These are phyloP conservation scores for Chamaedrilus cognettii DNA, from an alignment of 2,888 invertebrate species.

Conservation along the genomic window DNA sequence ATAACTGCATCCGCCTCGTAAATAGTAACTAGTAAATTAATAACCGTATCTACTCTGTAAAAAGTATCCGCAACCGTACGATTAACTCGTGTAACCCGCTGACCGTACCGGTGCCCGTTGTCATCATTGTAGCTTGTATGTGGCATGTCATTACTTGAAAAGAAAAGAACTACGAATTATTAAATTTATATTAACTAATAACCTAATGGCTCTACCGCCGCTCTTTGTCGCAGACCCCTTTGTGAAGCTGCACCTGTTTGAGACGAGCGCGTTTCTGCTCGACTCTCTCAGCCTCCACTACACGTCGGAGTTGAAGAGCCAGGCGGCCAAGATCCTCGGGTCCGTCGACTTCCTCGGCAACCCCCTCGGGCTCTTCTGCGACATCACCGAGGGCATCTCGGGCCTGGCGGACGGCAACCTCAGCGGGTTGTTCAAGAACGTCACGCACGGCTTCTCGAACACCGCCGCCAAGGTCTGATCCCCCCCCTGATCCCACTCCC, in stretches of 20 bases:
- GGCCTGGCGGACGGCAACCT: constrained; percentile 94
- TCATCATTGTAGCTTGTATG: too few relatives aligned
- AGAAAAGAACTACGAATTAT: too few relatives aligned
- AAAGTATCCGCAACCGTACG: too few relatives aligned
- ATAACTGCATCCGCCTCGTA: too few relatives aligned
- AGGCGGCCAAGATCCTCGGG: constrained; percentile 92
- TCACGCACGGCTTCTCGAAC: constrained; percentile 96
- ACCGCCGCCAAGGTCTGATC: constrained; percentile 88
- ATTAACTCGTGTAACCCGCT: too few relatives aligned
- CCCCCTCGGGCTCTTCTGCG: constrained; percentile 92
- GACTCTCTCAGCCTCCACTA: constrained; percentile 37
- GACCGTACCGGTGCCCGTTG: too few relatives aligned
- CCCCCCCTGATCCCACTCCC: too few relatives aligned
- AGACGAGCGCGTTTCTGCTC: constrained; percentile 37
- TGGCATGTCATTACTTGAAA: too few relatives aligned
- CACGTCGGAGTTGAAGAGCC: constrained; percentile 67
- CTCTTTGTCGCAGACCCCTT: constrained; percentile 48
- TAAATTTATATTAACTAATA: too few relatives aligned
- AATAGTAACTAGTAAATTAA: too few relatives aligned
- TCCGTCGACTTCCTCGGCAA: constrained; percentile 98
- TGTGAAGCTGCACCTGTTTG: constrained; percentile 35
- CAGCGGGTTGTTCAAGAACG: constrained; percentile 86
- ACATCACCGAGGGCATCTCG: constrained; percentile 92
- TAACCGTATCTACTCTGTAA: too few relatives aligned
- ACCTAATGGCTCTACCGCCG: too few relatives aligned